Conservation (phyloP, 2,888 invertebrate genomes). For the Oegoconia quadripuncta region DNA sequence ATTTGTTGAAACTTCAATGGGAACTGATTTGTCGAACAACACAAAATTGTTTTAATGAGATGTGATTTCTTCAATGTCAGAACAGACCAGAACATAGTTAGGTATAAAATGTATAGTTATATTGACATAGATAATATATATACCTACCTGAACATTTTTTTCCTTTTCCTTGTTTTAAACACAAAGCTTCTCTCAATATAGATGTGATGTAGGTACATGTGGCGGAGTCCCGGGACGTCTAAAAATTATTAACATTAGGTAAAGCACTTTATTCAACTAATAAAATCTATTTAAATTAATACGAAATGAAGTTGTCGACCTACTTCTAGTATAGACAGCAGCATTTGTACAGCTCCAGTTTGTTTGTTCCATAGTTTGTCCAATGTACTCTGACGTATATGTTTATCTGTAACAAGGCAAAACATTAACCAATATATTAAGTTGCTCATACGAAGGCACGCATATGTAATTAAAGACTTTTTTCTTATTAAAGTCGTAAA, state of each 20-base stretch:
- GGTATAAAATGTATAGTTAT: slow-evolving; percentile 16
- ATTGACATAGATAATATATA: background rate
- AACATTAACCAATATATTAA: too few relatives aligned
- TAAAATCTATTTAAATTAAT: background rate
- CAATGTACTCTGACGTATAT: slow-evolving; percentile 75
- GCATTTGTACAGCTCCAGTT: slow-evolving; percentile 73
- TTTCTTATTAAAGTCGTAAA: too few relatives aligned
- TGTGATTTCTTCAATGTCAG: too few relatives aligned
- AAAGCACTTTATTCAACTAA: background rate
- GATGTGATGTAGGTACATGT: slow-evolving; percentile 76
- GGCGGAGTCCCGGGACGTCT: slow-evolving; percentile 77
- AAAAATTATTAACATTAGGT: slow-evolving; percentile 29
- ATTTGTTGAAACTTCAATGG: slow-evolving; percentile 43
- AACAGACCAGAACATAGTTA: background rate
- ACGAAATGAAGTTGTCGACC: too few relatives aligned
- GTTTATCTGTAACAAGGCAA: slow-evolving; percentile 77
- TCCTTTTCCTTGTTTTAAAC: slow-evolving; percentile 77
- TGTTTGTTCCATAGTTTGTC: slow-evolving; percentile 80
- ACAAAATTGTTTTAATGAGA: background rate
- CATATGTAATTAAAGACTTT: too few relatives aligned
- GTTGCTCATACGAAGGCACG: too few relatives aligned
- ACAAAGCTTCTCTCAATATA: slow-evolving; percentile 79
- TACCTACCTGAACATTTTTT: slow-evolving; percentile 65
- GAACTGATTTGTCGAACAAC: slow-evolving; percentile 37
- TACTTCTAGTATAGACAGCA: slow-evolving; percentile 78